A percentile compares a stretch with the other conserved stretches of the same genome.
These are phyloP conservation scores for Penaeus indicus DNA, from an alignment of 1,140 invertebrate species.

Conservation along the genomic window DNA sequence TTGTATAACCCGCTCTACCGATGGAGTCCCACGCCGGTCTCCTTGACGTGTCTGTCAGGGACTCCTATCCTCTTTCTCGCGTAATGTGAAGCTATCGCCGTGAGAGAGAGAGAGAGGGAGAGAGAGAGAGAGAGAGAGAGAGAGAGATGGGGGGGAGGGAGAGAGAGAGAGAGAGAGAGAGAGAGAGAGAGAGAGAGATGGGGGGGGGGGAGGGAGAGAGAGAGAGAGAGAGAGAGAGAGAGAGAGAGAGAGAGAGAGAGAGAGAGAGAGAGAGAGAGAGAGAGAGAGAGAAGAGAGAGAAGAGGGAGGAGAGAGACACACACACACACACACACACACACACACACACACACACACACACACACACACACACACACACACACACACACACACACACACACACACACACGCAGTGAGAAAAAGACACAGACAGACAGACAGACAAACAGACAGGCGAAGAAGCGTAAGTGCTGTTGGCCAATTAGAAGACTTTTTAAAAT, in stretches of 20 bases:
- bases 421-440: conserved; percentile 3
- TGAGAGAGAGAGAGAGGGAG: conserved; percentile 15
- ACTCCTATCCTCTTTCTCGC: background rate
- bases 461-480: conserved; percentile 13
- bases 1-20: too few species aligned
- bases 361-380: background rate
- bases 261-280: conserved; percentile 1
- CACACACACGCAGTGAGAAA: conserved; percentile 10
- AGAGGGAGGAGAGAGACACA: background rate
- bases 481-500: background rate
- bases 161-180: conserved; percentile 8
- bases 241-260: conserved; percentile 34
- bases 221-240: conserved; percentile 39
- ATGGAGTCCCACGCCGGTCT: too few species aligned
- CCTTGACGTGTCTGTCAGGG: background rate
- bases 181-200: background rate
- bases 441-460: conserved; percentile 6
- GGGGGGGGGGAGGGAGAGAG: conserved; percentile 13
- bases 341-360: conserved; percentile 2
- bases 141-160: background rate
- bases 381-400: background rate
- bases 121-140: conserved; percentile 7
- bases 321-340: background rate
- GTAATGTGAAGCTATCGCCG: background rate
- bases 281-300: conserved; percentile 21